These are phyloP conservation scores for Callipepla californica DNA, from an alignment of 2,113 vertebrate genomes.

Conservation along the genomic window DNA sequence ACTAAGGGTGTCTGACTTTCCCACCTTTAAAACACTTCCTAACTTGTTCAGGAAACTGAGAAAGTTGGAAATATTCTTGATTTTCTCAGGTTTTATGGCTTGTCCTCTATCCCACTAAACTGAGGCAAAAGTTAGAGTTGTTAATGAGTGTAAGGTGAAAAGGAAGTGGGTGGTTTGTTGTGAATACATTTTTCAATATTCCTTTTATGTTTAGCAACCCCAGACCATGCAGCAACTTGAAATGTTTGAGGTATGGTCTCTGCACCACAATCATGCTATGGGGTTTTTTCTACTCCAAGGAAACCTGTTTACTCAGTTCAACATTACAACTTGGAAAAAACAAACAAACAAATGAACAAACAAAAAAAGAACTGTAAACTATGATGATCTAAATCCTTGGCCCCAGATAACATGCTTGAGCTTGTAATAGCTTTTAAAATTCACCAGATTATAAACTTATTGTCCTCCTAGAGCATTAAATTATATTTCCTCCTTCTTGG, in stretches of 20 bases:
- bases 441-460: neutral
- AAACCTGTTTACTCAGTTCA: neutral
- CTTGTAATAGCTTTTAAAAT: neutral
- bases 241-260: neutral
- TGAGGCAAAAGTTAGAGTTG: neutral
- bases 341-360: neutral
- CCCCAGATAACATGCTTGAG: neutral
- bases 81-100: neutral
- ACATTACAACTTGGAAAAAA: neutral
- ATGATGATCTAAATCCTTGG: neutral
- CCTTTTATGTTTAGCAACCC: neutral
- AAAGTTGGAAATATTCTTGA: neutral
- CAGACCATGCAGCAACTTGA: neutral
- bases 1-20: neutral
- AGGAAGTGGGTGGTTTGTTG: neutral
- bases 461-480: neutral
- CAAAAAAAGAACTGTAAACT: neutral
- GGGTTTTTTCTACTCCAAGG: neutral
- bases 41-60: neutral
- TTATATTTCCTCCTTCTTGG: neutral
- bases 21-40: neutral
- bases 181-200: neutral
- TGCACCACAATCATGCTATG: neutral
- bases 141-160: neutral
- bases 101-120: neutral